Conservation (phyloP, 1,140 invertebrate genomes). For the Brachionus plicatilis region DNA sequence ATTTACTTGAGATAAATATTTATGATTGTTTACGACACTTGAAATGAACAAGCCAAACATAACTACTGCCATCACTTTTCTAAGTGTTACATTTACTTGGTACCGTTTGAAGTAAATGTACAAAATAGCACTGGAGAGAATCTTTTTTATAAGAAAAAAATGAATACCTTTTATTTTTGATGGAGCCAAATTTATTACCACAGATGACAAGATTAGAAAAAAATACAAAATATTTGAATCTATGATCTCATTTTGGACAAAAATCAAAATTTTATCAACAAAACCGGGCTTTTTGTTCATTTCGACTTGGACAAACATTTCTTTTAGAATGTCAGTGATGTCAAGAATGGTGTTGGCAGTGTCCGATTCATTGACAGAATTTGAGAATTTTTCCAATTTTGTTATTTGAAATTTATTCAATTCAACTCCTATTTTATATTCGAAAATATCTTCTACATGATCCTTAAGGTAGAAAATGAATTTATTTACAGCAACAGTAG, state of each 20-base stretch:
- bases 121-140: neutral
- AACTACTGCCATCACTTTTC: neutral
- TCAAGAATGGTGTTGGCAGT: neutral
- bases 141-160: neutral
- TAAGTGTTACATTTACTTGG: neutral
- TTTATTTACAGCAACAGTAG: neutral
- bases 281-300: neutral
- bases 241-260: neutral
- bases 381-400: constrained; percentile 26
- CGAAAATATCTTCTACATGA: neutral
- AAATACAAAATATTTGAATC: neutral
- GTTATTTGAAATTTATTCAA: neutral
- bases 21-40: constrained; percentile 11
- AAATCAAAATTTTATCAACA: neutral
- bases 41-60: neutral
- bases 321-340: constrained; percentile 4
- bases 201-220: neutral
- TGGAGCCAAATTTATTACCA: neutral
- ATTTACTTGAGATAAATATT: constrained; percentile 29
- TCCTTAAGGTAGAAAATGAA: neutral
- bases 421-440: constrained; percentile 6
- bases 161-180: too few relatives aligned
- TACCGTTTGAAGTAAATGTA: neutral
- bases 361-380: neutral
- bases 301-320: neutral